Evolutionary conservation across 2,888 invertebrate genomes (phyloP).

Genomic region (Suillia variegata): DNA sequence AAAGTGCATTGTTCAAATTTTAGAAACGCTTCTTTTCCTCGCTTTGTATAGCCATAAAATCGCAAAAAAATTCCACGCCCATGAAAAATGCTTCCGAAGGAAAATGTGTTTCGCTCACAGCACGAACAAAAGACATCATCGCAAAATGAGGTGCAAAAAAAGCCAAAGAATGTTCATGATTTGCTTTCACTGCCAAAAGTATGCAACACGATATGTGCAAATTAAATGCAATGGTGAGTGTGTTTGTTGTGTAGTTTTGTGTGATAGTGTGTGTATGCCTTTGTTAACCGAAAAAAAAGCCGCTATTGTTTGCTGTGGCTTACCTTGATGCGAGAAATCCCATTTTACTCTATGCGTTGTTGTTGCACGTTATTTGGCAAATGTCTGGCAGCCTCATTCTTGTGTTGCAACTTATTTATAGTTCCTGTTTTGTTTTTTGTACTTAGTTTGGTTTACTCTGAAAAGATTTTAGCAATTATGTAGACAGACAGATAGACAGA

Average conservation of each 20-base stretch:
- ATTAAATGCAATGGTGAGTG: too few species aligned
- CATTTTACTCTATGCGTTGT: not conserved
- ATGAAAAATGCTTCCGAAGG: too few species aligned
- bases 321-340: not conserved
- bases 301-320: not conserved
- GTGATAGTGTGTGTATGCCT: not conserved
- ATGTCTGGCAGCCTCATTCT: not conserved
- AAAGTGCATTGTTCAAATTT: constrained; percentile 8
- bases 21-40: not conserved
- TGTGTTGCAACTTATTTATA: not conserved
- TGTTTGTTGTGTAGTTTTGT: too few species aligned
- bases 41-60: not conserved
- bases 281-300: too few species aligned
- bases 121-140: too few species aligned
- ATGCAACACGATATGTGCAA: not conserved
- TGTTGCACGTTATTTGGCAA: not conserved
- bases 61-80: not conserved
- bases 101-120: too few species aligned
- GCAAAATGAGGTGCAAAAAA: not conserved
- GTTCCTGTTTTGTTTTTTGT: not conserved
- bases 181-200: not conserved
- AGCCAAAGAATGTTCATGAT: not conserved
- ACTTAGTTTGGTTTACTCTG: not conserved
- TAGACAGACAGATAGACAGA: not conserved
- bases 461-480: not conserved